phyloP scores from a whole-genome alignment of 2,113 vertebrate species.

The Rhodinocichla rosea region DNA sequence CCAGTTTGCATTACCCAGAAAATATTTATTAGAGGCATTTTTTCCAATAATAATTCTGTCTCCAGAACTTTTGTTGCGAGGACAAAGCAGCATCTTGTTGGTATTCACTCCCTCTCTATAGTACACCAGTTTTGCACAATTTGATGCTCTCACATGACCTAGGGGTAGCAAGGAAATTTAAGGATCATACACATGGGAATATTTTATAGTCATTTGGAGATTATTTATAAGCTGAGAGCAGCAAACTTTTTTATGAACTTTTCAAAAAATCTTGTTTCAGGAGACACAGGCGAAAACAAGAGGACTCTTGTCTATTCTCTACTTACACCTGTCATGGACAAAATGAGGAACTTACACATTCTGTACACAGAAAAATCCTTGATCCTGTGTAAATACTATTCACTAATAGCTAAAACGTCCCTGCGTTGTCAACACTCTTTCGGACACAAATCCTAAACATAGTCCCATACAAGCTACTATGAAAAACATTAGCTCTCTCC shows the following conservation, averaged over 20 bases:
- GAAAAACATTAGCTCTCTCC: not conserved
- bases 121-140: not conserved
- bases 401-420: not conserved
- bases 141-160: not conserved
- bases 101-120: not conserved
- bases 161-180: not conserved
- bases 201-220: not conserved
- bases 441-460: not conserved
- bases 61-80: not conserved
- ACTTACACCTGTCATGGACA: not conserved
- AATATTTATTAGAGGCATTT: not conserved
- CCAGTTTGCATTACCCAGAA: not conserved
- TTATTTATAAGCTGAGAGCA: not conserved
- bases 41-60: not conserved
- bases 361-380: not conserved
- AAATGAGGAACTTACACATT: not conserved
- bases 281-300: not conserved
- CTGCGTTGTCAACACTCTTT: not conserved
- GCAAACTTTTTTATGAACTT: not conserved
- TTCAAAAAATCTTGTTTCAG: not conserved
- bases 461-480: not conserved
- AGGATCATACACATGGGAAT: not conserved
- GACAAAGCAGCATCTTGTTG: not conserved
- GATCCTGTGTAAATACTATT: not conserved
- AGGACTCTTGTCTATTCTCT: not conserved